Percentiles rank a stretch among this genome's conserved stretches.
Conservation (phyloP, 2,113 vertebrate species). For the Clarias batrachus region DNA sequence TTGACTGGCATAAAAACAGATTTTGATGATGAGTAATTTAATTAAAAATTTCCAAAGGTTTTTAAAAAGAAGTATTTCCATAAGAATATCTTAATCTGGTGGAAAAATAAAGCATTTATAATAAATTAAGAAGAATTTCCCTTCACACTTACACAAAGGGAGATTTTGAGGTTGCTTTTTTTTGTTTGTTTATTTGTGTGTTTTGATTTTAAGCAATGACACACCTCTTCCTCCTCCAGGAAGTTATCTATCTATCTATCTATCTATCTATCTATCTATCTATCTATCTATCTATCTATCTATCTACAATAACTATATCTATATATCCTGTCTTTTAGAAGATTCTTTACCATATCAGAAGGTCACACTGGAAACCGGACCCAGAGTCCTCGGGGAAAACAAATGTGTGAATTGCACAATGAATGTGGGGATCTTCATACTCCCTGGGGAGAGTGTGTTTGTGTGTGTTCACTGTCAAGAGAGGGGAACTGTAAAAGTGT, state of each 20-base stretch:
- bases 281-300: background rate
- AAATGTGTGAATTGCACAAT: slow-evolving; percentile 46
- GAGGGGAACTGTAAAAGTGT: background rate
- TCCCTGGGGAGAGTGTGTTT: slow-evolving; percentile 40
- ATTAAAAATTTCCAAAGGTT: background rate
- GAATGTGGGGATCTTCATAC: slow-evolving; percentile 22
- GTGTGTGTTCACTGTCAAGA: background rate
- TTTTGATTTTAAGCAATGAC: no score
- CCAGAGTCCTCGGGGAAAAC: slow-evolving; percentile 22
- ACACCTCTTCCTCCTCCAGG: background rate
- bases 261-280: no score
- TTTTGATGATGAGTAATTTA: background rate
- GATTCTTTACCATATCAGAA: background rate
- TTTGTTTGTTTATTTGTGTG: background rate
- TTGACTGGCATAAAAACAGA: background rate
- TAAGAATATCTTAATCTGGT: background rate
- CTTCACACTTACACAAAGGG: background rate
- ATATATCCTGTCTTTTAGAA: background rate
- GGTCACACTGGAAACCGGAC: background rate
- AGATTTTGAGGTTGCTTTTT: background rate
- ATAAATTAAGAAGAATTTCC: background rate
- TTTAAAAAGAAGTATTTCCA: background rate
- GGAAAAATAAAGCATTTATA: background rate
- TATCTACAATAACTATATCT: background rate
- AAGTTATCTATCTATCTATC: background rate